These are phyloP conservation scores for Rosalia funebris DNA, from an alignment of 2,888 invertebrate genomes.

Conservation along the genomic window DNA sequence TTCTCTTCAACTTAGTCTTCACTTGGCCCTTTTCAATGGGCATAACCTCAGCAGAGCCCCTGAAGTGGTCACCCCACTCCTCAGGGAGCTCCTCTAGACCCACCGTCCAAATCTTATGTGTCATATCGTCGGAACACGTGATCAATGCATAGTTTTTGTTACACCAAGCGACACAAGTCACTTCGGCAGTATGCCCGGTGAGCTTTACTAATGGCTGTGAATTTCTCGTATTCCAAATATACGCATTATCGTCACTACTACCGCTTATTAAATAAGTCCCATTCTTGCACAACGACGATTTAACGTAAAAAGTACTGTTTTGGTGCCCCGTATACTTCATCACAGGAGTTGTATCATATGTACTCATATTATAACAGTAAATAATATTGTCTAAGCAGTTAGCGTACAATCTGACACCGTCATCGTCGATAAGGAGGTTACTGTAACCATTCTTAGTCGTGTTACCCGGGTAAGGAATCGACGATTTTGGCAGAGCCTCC, in stretches of 20 bases:
- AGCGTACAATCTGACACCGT: slow-evolving; percentile 78
- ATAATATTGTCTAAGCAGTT: slow-evolving; percentile 89
- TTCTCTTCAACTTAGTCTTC: slow-evolving; percentile 20
- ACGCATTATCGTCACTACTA: slow-evolving; percentile 87
- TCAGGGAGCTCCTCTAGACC: slow-evolving; percentile 65
- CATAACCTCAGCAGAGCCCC: slow-evolving; percentile 50
- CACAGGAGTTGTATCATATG: slow-evolving; percentile 74
- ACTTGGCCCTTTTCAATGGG: slow-evolving; percentile 36
- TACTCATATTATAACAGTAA: slow-evolving; percentile 83
- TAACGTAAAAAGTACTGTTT: slow-evolving; percentile 86
- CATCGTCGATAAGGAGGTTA: slow-evolving; percentile 78
- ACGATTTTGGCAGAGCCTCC: slow-evolving; percentile 77
- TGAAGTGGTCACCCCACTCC: slow-evolving; percentile 52
- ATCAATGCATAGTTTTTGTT: slow-evolving; percentile 72
- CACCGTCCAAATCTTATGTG: slow-evolving; percentile 80
- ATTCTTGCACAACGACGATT: slow-evolving; percentile 83
- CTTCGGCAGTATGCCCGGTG: slow-evolving; percentile 84
- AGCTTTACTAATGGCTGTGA: slow-evolving; percentile 76
- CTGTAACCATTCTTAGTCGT: slow-evolving; percentile 80
- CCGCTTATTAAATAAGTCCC: slow-evolving; percentile 85
- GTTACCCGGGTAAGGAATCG: slow-evolving; percentile 78
- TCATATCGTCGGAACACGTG: slow-evolving; percentile 86
- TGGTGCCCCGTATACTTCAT: slow-evolving; percentile 78
- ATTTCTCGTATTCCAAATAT: slow-evolving; percentile 81
- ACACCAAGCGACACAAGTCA: slow-evolving; percentile 88